These are phyloP conservation scores for Sciurus vulgaris DNA, from an alignment of 2,797 vertebrate genomes.

Conservation along the genomic window DNA sequence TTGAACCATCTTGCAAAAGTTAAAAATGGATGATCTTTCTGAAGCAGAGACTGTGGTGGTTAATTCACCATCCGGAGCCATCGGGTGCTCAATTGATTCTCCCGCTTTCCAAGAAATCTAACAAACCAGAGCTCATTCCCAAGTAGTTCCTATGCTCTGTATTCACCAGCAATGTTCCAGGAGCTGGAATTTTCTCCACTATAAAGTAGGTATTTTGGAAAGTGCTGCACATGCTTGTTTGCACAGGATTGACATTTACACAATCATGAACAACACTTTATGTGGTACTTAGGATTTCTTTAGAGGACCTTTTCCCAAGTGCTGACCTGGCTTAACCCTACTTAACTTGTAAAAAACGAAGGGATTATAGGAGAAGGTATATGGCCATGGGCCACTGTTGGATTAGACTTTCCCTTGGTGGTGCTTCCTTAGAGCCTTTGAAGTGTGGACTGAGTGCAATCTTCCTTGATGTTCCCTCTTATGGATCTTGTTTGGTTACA, in stretches of 20 bases:
- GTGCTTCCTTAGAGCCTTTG: slow-evolving; percentile 70
- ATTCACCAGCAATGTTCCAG: slow-evolving; percentile 1
- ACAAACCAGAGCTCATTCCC: not conserved
- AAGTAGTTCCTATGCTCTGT: not conserved
- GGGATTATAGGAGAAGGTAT: slow-evolving; percentile 72
- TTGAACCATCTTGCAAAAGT: not conserved
- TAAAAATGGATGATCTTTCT: slow-evolving; percentile 9
- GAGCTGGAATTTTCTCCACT: not conserved
- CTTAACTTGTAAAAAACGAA: slow-evolving; percentile 74
- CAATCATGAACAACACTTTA: slow-evolving; percentile 65
- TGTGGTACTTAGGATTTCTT: slow-evolving; percentile 65
- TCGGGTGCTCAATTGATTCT: slow-evolving; percentile 11
- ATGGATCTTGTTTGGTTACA: slow-evolving; percentile 59
- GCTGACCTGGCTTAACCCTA: slow-evolving; percentile 80
- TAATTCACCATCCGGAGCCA: not conserved
- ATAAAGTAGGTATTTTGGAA: slow-evolving; percentile 54
- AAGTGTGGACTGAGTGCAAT: slow-evolving; percentile 55
- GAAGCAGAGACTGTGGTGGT: not conserved
- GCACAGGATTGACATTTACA: slow-evolving; percentile 60
- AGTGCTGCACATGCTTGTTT: slow-evolving; percentile 50
- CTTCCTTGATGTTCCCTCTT: slow-evolving; percentile 58
- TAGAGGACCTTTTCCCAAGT: slow-evolving; percentile 59
- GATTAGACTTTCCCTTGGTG: slow-evolving; percentile 61
- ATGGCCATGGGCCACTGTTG: slow-evolving; percentile 56
- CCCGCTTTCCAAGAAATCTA: slow-evolving; percentile 64